These are phyloP conservation scores for Morinoia aosen DNA, from an alignment of 2,888 invertebrate species.

Conservation along the genomic window DNA sequence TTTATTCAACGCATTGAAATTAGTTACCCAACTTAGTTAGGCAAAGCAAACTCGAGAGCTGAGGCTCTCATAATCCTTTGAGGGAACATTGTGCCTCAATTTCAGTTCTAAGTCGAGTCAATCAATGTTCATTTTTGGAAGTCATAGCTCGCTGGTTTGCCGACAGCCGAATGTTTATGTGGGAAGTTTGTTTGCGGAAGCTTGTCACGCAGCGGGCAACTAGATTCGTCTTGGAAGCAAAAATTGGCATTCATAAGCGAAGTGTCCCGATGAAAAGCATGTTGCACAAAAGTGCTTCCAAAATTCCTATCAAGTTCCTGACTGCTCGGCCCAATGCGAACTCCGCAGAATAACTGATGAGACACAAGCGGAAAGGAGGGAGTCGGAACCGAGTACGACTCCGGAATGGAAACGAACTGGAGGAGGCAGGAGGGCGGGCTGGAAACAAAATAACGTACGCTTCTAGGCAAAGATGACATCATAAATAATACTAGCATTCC, in stretches of 20 bases:
- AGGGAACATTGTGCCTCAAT: background rate
- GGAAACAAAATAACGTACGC: background rate
- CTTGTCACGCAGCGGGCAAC: constrained; percentile 19
- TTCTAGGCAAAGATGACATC: background rate
- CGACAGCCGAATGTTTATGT: constrained; percentile 16
- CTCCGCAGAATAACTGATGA: constrained; percentile 39
- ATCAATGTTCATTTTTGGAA: background rate
- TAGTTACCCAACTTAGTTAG: background rate
- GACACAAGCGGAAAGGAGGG: background rate
- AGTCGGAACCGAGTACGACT: background rate
- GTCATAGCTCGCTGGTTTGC: background rate
- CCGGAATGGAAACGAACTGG: background rate
- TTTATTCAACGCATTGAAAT: background rate
- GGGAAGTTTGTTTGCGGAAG: constrained; percentile 2
- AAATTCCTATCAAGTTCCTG: constrained; percentile 46
- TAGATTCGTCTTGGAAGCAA: constrained; percentile 26
- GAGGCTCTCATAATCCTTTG: background rate
- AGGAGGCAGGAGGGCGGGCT: background rate
- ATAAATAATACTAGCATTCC: background rate
- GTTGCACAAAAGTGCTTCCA: constrained; percentile 45
- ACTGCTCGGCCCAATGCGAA: constrained; percentile 27
- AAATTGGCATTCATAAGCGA: constrained; percentile 50
- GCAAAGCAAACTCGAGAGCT: background rate
- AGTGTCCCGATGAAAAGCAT: constrained; percentile 46
- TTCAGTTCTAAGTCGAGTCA: background rate